Base-by-base conservation (phyloP, 37 sponge, comb jelly and placozoan species). In the Diacarnus erythraeanus region DNA sequence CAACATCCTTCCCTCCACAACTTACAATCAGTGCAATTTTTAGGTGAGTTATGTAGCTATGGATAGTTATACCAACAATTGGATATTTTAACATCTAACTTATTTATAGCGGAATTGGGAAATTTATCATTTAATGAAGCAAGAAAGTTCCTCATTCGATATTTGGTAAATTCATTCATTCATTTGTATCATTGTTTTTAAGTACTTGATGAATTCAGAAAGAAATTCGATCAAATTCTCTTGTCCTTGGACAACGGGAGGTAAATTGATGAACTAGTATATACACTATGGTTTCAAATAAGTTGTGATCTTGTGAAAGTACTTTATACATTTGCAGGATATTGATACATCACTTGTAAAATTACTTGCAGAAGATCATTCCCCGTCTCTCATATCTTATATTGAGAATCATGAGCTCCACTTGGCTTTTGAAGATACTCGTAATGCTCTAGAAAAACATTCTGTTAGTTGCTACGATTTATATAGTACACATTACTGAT, bases 291-390 rank as follows among this genome's bases (percentile, higher is more conserved):
- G 38, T 63, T 6, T 35, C 59, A 3, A 20, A 10, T 20, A 3
- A 47, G 12, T 1, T 72, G 69, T 68, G 69, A 2, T 33, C 4
- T 21, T 26, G 3, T n/a, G n/a, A n/a, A n/a, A n/a, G n/a, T n/a
- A n/a, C n/a, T n/a, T n/a, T n/a, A n/a, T n/a, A n/a, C n/a, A n/a
- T n/a, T n/a, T n/a, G n/a, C 72, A 93, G 87, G 94, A 93, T 38
- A 80, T 95, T 5, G 96, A 95, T 77, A 95, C 96, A 23, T 91
- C 85, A 0, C 85, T 95, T 2, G 72, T 95, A 60, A 92, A 88
- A 77, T 80, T 95, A 20, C 78, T 90, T 31, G 95, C 95, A 1
- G 84, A 91, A 54, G 67, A 67, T 0, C 78, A 58, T 59, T 85
- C 92, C 59, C 37, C 74, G 23, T 81, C 85, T 33, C 72, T 96